Conservation (phyloP, 2,888 invertebrate genomes). For the Apamea crenata region DNA sequence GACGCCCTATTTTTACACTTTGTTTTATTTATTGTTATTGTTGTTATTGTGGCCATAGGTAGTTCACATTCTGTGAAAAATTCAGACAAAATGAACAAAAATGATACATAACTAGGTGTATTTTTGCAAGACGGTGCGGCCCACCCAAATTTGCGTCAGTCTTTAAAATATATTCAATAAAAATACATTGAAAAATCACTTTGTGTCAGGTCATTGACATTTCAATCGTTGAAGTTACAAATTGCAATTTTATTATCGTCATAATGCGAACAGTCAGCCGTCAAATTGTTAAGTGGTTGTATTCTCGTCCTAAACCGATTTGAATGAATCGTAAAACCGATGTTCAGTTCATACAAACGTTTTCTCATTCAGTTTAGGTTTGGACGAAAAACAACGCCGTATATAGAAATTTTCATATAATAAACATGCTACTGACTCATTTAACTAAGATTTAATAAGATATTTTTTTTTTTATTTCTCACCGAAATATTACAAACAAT, state of each 20-base stretch:
- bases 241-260: conserved; percentile 44
- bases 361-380: not conserved
- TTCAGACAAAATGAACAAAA: not conserved
- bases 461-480: too few species aligned
- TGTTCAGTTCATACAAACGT: conserved; percentile 8
- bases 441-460: too few species aligned
- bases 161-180: conserved; percentile 17
- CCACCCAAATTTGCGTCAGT: too few species aligned
- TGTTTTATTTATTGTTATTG: too few species aligned
- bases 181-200: conserved; percentile 27
- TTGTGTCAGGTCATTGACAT: conserved; percentile 39
- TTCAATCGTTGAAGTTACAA: conserved; percentile 27
- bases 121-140: not conserved
- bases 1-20: too few species aligned
- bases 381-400: conserved; percentile 5
- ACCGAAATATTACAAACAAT: too few species aligned
- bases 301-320: conserved; percentile 30
- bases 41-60: too few species aligned
- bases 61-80: too few species aligned
- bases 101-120: not conserved
- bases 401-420: not conserved
- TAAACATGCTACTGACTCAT: not conserved
- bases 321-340: conserved; percentile 36
- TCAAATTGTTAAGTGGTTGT: conserved; percentile 47
- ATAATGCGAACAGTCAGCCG: conserved; percentile 11